Percentiles rank a stretch among this genome's conserved stretches.
Conservation (phyloP, 2,113 vertebrate species). For the Zeus faber region DNA sequence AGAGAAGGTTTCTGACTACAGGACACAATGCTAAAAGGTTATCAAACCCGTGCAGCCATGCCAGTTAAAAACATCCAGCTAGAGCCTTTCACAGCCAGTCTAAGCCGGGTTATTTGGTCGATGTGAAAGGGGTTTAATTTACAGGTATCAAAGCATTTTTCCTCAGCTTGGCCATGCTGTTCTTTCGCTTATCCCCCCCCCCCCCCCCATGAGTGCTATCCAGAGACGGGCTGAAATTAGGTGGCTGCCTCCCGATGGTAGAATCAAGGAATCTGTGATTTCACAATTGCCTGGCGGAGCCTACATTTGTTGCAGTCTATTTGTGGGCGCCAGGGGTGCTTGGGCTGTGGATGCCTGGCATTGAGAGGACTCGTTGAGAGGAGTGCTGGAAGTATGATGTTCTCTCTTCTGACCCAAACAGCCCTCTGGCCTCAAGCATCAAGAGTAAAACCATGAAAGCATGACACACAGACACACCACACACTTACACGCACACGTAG, state of each 20-base stretch:
- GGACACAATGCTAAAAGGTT: too few relatives aligned
- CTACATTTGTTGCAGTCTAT: not conserved
- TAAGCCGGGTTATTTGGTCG: too few relatives aligned
- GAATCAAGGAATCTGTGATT: conserved; percentile 19
- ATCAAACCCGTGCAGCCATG: too few relatives aligned
- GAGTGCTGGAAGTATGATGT: not conserved
- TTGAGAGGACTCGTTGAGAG: not conserved
- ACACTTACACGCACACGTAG: not conserved
- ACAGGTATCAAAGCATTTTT: too few relatives aligned
- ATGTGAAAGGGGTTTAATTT: too few relatives aligned
- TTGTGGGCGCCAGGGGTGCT: not conserved
- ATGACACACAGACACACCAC: conserved; percentile 5
- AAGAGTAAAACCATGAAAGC: too few relatives aligned
- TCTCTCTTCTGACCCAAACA: not conserved
- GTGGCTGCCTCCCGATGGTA: conserved; percentile 16
- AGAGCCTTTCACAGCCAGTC: too few relatives aligned
- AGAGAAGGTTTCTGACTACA: too few relatives aligned
- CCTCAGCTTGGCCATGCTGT: too few relatives aligned
- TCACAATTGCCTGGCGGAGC: conserved; percentile 3
- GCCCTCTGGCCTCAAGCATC: not conserved
- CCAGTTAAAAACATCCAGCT: too few relatives aligned
- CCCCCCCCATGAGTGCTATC: not conserved
- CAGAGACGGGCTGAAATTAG: conserved; percentile 2
- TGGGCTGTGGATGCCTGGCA: conserved; percentile 1
- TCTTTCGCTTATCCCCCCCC: too few relatives aligned